Conservation (phyloP, 2,888 invertebrate genomes). For the Blomia tropicalis region DNA sequence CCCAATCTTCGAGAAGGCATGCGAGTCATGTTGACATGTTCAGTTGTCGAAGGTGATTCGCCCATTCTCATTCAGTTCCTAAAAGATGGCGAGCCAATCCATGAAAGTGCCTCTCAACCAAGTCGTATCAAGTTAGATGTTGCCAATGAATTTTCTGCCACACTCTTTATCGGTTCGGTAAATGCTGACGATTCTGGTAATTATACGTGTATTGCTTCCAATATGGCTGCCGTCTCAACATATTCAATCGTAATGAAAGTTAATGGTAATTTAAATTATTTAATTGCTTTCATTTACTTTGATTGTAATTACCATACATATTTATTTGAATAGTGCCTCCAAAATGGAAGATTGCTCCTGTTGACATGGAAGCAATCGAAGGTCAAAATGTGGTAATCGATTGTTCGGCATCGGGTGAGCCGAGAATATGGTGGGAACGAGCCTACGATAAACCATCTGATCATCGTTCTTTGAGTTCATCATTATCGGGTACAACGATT, state of each 20-base stretch:
- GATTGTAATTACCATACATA: not conserved
- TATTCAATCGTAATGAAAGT: conserved; percentile 38
- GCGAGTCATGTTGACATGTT: conserved; percentile 40
- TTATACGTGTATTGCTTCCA: conserved; percentile 43
- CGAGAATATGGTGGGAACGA: conserved; percentile 25
- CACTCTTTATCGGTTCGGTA: conserved; percentile 30
- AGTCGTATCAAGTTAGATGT: conserved; percentile 20
- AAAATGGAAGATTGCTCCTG: conserved; percentile 85
- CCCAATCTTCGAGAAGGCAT: conserved; percentile 37
- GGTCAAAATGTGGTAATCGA: conserved; percentile 83
- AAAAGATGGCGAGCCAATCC: conserved; percentile 25
- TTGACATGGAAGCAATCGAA: conserved; percentile 85
- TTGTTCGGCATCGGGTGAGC: conserved; percentile 46
- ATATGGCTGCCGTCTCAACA: conserved; percentile 36
- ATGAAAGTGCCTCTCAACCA: not conserved
- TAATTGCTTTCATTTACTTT: not conserved
- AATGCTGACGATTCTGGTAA: conserved; percentile 38
- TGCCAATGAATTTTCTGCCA: conserved; percentile 29
- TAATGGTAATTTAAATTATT: conserved; percentile 35
- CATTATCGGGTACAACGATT: not conserved
- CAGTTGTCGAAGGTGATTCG: conserved; percentile 27
- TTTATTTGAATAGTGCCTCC: conserved; percentile 51
- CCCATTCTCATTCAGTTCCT: conserved; percentile 26
- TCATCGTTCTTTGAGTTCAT: not conserved
- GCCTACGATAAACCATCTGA: not conserved